phyloP scores from a whole-genome alignment of 2,888 invertebrate genomes.

The Peribatodes rhomboidaria region DNA sequence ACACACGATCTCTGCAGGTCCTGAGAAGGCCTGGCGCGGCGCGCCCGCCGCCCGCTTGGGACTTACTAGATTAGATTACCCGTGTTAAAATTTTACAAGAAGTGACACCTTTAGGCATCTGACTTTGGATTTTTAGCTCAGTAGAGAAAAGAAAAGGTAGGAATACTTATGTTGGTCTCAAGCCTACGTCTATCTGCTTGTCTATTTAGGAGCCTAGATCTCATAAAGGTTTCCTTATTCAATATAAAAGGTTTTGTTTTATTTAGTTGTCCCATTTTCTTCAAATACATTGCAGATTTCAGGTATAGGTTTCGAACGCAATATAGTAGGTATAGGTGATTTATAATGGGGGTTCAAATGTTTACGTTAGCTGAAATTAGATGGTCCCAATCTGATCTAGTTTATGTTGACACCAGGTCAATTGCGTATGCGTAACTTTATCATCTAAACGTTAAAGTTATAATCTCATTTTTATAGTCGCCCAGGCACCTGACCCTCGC shows the following conservation, averaged over 20 bases:
- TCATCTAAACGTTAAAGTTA: constrained; percentile 43
- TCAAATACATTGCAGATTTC: too few relatives aligned
- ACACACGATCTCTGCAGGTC: constrained; percentile 53
- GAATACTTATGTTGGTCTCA: not conserved
- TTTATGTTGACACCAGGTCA: constrained; percentile 30
- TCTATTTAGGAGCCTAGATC: constrained; percentile 1
- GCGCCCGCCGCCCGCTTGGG: constrained; percentile 17
- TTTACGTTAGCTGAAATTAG: not conserved
- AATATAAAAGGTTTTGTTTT: not conserved
- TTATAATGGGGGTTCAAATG: not conserved
- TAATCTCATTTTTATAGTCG: constrained; percentile 45
- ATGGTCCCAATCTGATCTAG: not conserved
- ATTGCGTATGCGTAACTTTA: constrained; percentile 37
- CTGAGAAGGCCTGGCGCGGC: constrained; percentile 23
- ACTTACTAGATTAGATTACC: constrained; percentile 22
- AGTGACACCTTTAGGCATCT: constrained; percentile 15
- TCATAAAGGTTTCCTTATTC: not conserved
- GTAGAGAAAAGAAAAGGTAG: constrained; percentile 1
- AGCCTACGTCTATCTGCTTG: constrained; percentile 2
- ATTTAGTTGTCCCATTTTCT: too few relatives aligned
- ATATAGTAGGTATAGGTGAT: not conserved
- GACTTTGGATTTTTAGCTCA: constrained; percentile 11
- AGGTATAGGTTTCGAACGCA: too few relatives aligned
- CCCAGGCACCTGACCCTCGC: constrained; percentile 18
- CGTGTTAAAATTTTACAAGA: constrained; percentile 27